Conservation (phyloP, 2,888 invertebrate genomes). For the Pammene fasciana region DNA sequence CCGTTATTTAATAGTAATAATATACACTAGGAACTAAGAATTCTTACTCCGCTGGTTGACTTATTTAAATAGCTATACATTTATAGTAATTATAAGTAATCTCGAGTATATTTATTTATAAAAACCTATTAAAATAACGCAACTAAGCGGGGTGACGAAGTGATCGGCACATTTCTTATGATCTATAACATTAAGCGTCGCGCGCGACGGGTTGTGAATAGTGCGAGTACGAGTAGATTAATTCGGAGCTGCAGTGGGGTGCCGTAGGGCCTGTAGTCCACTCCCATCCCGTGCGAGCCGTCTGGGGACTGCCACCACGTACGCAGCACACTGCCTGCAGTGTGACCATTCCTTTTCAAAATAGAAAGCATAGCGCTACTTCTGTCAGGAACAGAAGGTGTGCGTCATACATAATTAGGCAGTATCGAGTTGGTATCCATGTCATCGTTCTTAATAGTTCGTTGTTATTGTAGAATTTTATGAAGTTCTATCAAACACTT, state of each 20-base stretch:
- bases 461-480: neutral
- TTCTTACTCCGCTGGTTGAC: conserved; percentile 52
- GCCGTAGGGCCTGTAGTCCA: conserved; percentile 38
- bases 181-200: conserved; percentile 65
- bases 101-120: neutral
- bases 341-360: neutral
- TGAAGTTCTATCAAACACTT: neutral
- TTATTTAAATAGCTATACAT: conserved; percentile 32
- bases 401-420: neutral
- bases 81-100: neutral
- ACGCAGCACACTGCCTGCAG: neutral
- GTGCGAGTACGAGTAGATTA: conserved; percentile 51
- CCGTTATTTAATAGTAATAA: conserved; percentile 41
- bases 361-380: neutral
- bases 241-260: conserved; percentile 62
- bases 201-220: conserved; percentile 67
- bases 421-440: neutral
- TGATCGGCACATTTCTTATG: conserved; percentile 75
- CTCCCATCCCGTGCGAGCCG: conserved; percentile 30
- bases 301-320: conserved; percentile 18
- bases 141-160: conserved; percentile 55
- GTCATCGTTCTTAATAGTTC: neutral
- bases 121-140: conserved; percentile 38
- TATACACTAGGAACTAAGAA: conserved; percentile 54
- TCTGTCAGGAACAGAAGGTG: neutral